Evolutionary conservation across 1,140 invertebrate species (phyloP).

Genomic region (Chelonus insularis): DNA sequence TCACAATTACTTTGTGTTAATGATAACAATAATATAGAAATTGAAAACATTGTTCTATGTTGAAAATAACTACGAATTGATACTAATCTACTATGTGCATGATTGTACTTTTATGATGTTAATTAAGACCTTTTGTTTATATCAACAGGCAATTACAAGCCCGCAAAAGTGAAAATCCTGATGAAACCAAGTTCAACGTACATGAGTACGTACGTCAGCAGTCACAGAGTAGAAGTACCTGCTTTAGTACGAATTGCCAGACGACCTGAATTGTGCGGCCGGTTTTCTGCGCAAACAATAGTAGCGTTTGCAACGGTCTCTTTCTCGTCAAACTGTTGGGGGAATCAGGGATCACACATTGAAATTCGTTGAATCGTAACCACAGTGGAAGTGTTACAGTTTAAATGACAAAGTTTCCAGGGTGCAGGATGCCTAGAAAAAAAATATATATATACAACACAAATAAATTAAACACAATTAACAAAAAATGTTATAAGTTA

Average conservation of each 20-base stretch:
- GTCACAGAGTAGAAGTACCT: constrained; percentile 60
- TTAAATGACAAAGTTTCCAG: constrained; percentile 22
- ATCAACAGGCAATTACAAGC: constrained; percentile 66
- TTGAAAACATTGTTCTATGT: too few relatives aligned
- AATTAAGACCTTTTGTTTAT: too few relatives aligned
- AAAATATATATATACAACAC: constrained; percentile 14
- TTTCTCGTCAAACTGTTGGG: constrained; percentile 27
- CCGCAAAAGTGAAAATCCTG: constrained; percentile 60
- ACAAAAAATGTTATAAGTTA: too few relatives aligned
- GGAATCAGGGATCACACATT: constrained; percentile 34
- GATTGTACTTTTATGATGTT: too few relatives aligned
- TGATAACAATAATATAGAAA: too few relatives aligned
- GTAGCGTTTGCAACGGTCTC: constrained; percentile 25
- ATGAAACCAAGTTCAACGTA: constrained; percentile 68
- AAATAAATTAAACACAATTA: too few relatives aligned
- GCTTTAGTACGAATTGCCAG: constrained; percentile 52
- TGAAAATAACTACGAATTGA: too few relatives aligned
- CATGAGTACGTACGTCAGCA: constrained; percentile 71
- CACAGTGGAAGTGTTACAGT: background rate
- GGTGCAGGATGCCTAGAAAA: constrained; percentile 18
- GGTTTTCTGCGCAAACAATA: constrained; percentile 11
- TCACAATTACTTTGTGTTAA: too few relatives aligned
- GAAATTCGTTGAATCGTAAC: constrained; percentile 51
- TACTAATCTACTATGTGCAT: too few relatives aligned
- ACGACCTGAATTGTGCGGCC: constrained; percentile 43